A percentile compares a stretch with the other conserved stretches of the same genome.
Evolutionary conservation across 2,888 invertebrate species (phyloP).

Genomic region (Agonopterix subpropinquella): DNA sequence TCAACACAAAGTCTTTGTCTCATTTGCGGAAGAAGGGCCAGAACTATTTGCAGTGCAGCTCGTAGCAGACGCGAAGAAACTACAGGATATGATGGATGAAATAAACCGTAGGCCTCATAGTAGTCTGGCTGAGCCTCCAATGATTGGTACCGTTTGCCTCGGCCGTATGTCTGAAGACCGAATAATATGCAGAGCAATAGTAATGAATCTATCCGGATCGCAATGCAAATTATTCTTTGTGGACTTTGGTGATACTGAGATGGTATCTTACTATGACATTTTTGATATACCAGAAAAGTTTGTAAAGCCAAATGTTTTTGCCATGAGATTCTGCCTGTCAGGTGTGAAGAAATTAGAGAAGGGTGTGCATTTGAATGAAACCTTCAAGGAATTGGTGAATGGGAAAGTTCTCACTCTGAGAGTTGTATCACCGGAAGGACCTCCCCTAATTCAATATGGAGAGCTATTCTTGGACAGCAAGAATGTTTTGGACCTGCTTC

Average conservation of each 20-base stretch:
- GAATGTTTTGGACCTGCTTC: conserved; percentile 76
- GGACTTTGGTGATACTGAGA: conserved; percentile 87
- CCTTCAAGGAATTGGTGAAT: conserved; percentile 81
- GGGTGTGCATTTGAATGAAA: conserved; percentile 77
- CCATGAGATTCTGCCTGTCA: conserved; percentile 83
- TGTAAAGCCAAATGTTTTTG: conserved; percentile 83
- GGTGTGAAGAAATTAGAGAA: conserved; percentile 80
- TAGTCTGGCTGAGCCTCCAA: conserved; percentile 79
- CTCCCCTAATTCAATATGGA: conserved; percentile 84
- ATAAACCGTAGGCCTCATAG: conserved; percentile 79
- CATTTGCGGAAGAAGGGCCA: conserved; percentile 87
- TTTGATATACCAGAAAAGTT: conserved; percentile 85
- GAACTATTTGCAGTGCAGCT: conserved; percentile 85
- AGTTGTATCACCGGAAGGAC: conserved; percentile 81
- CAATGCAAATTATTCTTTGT: conserved; percentile 87
- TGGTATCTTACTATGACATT: conserved; percentile 81
- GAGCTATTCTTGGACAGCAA: conserved; percentile 78
- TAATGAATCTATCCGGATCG: conserved; percentile 82
- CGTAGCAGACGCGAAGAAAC: conserved; percentile 72
- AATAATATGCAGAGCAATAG: conserved; percentile 84
- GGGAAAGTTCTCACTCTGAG: conserved; percentile 78
- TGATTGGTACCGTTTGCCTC: conserved; percentile 85
- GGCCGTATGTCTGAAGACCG: conserved; percentile 82
- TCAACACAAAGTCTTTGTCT: conserved; percentile 82
- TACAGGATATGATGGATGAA: conserved; percentile 82